phyloP scores from a whole-genome alignment of 1,140 invertebrate species.

The Aethina tumida region DNA sequence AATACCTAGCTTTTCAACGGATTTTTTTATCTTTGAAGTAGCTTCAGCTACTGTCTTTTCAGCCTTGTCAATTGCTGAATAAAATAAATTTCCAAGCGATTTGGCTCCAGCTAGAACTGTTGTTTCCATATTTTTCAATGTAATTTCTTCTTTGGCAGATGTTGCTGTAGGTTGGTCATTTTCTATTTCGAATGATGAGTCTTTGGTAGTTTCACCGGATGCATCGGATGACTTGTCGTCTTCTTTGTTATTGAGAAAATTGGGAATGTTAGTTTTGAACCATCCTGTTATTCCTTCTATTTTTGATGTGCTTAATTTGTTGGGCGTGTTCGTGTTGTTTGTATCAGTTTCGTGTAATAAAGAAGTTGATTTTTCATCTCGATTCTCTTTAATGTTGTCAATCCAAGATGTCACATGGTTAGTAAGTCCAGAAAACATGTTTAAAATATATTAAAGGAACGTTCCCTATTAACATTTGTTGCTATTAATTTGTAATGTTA shows the following conservation, averaged over 20 bases:
- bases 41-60: constrained; percentile 67
- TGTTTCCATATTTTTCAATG: constrained; percentile 63
- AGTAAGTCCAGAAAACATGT: too few species aligned
- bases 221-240: constrained; percentile 22
- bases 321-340: too few species aligned
- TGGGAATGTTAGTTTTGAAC: constrained; percentile 62
- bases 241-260: constrained; percentile 50
- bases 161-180: constrained; percentile 40
- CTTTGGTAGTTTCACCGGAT: constrained; percentile 35
- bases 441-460: too few species aligned
- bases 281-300: constrained; percentile 72
- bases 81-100: constrained; percentile 84
- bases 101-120: constrained; percentile 83
- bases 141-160: constrained; percentile 37
- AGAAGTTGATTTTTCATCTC: too few species aligned
- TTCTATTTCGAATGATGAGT: constrained; percentile 34
- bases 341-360: too few species aligned
- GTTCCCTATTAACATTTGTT: too few species aligned
- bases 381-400: too few species aligned
- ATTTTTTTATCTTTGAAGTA: constrained; percentile 87
- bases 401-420: too few species aligned
- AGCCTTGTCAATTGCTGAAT: constrained; percentile 83
- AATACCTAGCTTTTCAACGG: constrained; percentile 91
- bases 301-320: too few species aligned
- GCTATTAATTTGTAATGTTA: too few species aligned